Conservation (phyloP, 1,140 invertebrate species). For the Conus ventricosus region DNA sequence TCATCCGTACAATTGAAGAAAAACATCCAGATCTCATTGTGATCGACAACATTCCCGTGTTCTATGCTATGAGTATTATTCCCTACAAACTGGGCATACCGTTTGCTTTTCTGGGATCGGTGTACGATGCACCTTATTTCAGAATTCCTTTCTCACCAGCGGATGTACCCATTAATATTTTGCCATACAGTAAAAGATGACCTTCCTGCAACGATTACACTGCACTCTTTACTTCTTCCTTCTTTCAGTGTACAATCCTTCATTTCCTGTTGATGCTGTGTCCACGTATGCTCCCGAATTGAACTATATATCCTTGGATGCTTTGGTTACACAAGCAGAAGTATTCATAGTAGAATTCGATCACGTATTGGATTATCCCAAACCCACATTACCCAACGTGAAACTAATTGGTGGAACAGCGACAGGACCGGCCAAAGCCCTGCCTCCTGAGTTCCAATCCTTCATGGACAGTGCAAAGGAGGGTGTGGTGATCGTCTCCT, state of each 20-base stretch:
- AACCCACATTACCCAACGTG: slow-evolving; percentile 48
- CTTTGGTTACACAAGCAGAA: slow-evolving; percentile 18
- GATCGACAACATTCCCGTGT: slow-evolving; percentile 1
- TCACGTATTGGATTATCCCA: slow-evolving; percentile 49
- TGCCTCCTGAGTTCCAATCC: slow-evolving; percentile 31
- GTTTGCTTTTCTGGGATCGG: slow-evolving; percentile 22
- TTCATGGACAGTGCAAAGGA: slow-evolving; percentile 41
- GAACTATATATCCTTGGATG: not conserved
- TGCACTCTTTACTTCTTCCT: not conserved
- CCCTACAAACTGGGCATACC: slow-evolving; percentile 39
- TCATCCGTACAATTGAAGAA: not conserved
- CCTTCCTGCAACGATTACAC: slow-evolving; percentile 27
- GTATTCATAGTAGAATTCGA: slow-evolving; percentile 49
- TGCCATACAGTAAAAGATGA: slow-evolving; percentile 7
- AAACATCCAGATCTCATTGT: slow-evolving; percentile 30
- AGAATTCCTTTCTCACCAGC: slow-evolving; percentile 24
- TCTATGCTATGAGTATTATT: slow-evolving; percentile 16
- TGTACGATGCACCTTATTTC: not conserved
- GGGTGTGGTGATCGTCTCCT: slow-evolving; percentile 51
- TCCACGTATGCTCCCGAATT: slow-evolving; percentile 13
- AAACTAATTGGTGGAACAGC: slow-evolving; percentile 51
- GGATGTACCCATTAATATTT: not conserved
- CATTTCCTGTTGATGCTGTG: not conserved
- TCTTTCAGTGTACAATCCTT: not conserved
- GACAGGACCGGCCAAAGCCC: slow-evolving; percentile 27